Conservation (phyloP, 2,888 invertebrate genomes). For the Palloptera scutellata region DNA sequence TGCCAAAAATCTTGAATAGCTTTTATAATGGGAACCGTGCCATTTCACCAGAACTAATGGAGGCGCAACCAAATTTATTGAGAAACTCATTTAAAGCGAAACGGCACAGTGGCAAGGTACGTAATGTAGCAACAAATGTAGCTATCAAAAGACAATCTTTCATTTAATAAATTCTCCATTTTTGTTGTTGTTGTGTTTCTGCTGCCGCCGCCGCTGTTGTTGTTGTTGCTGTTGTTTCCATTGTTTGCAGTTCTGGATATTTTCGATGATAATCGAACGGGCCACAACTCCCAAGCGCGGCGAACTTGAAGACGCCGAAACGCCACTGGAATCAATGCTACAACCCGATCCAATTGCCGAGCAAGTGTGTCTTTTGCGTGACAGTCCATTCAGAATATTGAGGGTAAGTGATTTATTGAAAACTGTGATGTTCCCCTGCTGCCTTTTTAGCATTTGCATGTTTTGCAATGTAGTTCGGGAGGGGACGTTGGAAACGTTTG, state of each 20-base stretch:
- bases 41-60: slow-evolving; percentile 54
- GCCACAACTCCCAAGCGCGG: slow-evolving; percentile 49
- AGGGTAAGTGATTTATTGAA: slow-evolving; percentile 56
- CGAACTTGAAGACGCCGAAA: slow-evolving; percentile 56
- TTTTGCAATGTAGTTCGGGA: too few species aligned
- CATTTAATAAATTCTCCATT: slow-evolving; percentile 3
- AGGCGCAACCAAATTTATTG: slow-evolving; percentile 50
- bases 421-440: too few species aligned
- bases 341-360: slow-evolving; percentile 55
- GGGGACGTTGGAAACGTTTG: too few species aligned
- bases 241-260: slow-evolving; percentile 52
- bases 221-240: not conserved
- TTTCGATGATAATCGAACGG: slow-evolving; percentile 62
- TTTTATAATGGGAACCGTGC: slow-evolving; percentile 42
- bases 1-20: slow-evolving; percentile 53
- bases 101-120: slow-evolving; percentile 51
- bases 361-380: slow-evolving; percentile 76
- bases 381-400: slow-evolving; percentile 66
- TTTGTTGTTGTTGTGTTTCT: not conserved
- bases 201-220: slow-evolving; percentile 9
- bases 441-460: too few species aligned
- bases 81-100: slow-evolving; percentile 45
- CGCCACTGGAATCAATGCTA: slow-evolving; percentile 55
- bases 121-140: slow-evolving; percentile 16
- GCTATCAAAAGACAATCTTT: not conserved